Conservation (phyloP, 2,888 invertebrate species). For the Exephanes ischioxanthus region DNA sequence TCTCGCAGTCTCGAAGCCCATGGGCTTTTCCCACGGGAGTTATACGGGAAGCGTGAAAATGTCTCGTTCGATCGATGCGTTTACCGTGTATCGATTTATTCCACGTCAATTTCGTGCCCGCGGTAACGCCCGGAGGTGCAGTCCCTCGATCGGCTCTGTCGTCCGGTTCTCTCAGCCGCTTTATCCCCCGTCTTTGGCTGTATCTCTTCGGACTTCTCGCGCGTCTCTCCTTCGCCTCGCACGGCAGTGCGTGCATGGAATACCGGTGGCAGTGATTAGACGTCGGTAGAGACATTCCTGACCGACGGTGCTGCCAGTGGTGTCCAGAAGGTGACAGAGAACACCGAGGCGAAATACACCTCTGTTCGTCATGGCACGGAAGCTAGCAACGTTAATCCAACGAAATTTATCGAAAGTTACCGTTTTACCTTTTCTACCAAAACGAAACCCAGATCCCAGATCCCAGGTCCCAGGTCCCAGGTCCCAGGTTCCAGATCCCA, state of each 20-base stretch:
- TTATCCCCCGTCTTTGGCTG: conserved; percentile 7
- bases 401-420: neutral
- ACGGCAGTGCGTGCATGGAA: conserved; percentile 61
- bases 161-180: neutral
- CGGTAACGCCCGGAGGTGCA: conserved; percentile 39
- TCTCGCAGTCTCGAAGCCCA: conserved; percentile 4
- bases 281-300: conserved; percentile 53
- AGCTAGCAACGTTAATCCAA: neutral
- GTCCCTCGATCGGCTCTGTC: conserved; percentile 13
- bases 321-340: conserved; percentile 2
- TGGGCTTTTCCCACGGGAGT: conserved; percentile 40
- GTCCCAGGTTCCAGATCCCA: no score
- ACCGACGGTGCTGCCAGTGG: conserved; percentile 1
- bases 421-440: no score
- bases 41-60: conserved; percentile 32
- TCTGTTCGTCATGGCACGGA: neutral
- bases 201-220: conserved; percentile 8
- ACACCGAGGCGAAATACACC: neutral
- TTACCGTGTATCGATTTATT: conserved; percentile 54
- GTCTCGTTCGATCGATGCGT: conserved; percentile 30
- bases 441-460: no score
- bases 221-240: conserved; percentile 51
- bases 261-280: conserved; percentile 64
- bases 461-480: no score
- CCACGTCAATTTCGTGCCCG: conserved; percentile 43